Evolutionary conservation across 1,140 invertebrate species (phyloP), one percentile per base, ranked within the genome.

Genomic region (Patella vulgata): DNA sequence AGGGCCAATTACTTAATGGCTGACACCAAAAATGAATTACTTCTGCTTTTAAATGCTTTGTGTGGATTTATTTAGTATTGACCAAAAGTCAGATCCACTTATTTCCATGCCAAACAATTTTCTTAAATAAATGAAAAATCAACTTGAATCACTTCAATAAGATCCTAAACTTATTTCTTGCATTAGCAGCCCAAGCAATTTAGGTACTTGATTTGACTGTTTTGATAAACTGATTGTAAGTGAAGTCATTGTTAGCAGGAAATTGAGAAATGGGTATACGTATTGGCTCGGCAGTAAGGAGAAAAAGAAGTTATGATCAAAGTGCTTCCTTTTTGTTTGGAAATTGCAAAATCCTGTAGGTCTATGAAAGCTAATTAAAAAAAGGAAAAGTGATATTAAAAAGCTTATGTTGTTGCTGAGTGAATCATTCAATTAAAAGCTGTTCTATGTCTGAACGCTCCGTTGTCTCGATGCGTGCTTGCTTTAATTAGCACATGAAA

Each of bases 321-420:
- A 50, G 47, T 21, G 21, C 23, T 54, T 54, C 28, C 36, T 36
- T 54, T 54, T n/a, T 40, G 14, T 21, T 54, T 54, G 52, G 52
- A 54, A 54, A 54, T 54, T 30, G 52, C 56, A 28, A 33, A 58
- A 58, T 47, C 56, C 56, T 47, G 43, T 47, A 43, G 9, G 19
- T 25, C 23, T 46, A 27, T 21, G 36, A 36, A 36, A 14, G 31
- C 28, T 28, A 33, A 43, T 46, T 57, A 57, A 47, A 39, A 28
- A 27, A 39, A 47, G 43, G 55, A 46, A 57, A 43, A 31, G 19
- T 28, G 40, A n/a, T 27, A 57, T 40, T 44, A 44, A 30, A 46
- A 23, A 40, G 23, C 5, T 21, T 44, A 25, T 28, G 21, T 47
- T 33, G 19, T 23, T 43, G 27, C 28, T 27, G n/a, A 30, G n/a